Conservation (phyloP, 2,888 invertebrate genomes). For the Ormyrus labotus region DNA sequence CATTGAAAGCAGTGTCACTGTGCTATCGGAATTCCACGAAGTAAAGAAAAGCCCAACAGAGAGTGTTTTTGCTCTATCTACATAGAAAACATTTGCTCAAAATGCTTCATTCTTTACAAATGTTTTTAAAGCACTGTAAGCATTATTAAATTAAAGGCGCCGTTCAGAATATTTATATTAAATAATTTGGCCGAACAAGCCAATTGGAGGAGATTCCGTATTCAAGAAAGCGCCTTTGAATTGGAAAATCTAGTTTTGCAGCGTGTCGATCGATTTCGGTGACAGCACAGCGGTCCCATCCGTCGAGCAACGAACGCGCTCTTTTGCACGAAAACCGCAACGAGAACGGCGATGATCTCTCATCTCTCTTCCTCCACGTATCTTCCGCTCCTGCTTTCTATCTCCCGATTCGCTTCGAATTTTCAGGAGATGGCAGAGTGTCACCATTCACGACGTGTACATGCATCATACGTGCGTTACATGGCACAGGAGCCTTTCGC, state of each 20-base stretch:
- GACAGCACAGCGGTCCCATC: not conserved
- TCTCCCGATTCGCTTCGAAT: not conserved
- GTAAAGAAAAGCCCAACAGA: too few relatives aligned
- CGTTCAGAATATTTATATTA: too few relatives aligned
- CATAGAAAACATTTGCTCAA: too few relatives aligned
- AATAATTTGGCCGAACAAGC: not conserved
- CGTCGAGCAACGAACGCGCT: not conserved
- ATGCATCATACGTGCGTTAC: conserved; percentile 4
- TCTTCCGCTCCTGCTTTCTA: not conserved
- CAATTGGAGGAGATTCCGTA: not conserved
- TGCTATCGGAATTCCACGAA: too few relatives aligned
- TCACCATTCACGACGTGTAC: conserved; percentile 10
- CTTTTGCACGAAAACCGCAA: not conserved
- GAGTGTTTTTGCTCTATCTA: too few relatives aligned
- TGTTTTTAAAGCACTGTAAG: too few relatives aligned
- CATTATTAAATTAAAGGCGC: too few relatives aligned
- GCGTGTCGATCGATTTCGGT: not conserved
- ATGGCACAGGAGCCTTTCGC: not conserved
- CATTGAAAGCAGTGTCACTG: too few relatives aligned
- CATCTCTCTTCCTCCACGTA: not conserved
- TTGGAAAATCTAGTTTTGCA: conserved; percentile 11
- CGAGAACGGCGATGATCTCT: not conserved
- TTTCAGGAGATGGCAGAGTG: conserved; percentile 6
- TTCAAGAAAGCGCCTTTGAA: not conserved
- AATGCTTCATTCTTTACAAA: too few relatives aligned